phyloP scores from a whole-genome alignment of 2,888 invertebrate species.

The Leistus spinibarbis region DNA sequence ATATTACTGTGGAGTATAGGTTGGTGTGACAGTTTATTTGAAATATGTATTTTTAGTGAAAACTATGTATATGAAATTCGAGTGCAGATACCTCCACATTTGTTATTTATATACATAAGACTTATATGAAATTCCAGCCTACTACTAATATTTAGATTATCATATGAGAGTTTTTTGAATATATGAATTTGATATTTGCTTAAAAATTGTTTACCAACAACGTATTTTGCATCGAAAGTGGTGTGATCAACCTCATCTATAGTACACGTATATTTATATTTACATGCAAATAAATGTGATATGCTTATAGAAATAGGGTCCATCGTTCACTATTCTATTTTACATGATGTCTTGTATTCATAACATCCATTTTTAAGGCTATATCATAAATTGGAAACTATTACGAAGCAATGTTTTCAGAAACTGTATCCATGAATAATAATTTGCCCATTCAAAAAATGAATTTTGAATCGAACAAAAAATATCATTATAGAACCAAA shows the following conservation, averaged over 20 bases:
- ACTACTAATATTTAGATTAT: no score
- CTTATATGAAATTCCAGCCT: no score
- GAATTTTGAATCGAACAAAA: neutral
- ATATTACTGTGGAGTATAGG: no score
- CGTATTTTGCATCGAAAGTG: conserved; percentile 24
- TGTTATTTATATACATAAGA: no score
- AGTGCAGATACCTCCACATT: no score
- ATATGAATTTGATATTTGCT: neutral
- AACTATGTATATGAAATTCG: no score
- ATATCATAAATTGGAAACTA: conserved; percentile 16
- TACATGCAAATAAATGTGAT: conserved; percentile 21
- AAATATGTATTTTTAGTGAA: no score
- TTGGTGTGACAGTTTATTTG: no score
- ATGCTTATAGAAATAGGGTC: conserved; percentile 11
- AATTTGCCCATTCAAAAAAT: conserved; percentile 1
- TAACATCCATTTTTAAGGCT: conserved; percentile 17
- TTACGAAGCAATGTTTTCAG: neutral
- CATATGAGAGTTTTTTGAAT: neutral
- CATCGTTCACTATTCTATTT: conserved; percentile 19
- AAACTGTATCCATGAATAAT: neutral
- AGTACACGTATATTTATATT: neutral
- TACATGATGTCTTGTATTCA: conserved; percentile 10
- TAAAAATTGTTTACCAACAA: conserved; percentile 7
- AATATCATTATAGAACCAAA: no score
- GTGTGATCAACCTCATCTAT: conserved; percentile 18